These are phyloP conservation scores for Chrysemys picta DNA, from an alignment of 2,113 vertebrate genomes.

Conservation along the genomic window DNA sequence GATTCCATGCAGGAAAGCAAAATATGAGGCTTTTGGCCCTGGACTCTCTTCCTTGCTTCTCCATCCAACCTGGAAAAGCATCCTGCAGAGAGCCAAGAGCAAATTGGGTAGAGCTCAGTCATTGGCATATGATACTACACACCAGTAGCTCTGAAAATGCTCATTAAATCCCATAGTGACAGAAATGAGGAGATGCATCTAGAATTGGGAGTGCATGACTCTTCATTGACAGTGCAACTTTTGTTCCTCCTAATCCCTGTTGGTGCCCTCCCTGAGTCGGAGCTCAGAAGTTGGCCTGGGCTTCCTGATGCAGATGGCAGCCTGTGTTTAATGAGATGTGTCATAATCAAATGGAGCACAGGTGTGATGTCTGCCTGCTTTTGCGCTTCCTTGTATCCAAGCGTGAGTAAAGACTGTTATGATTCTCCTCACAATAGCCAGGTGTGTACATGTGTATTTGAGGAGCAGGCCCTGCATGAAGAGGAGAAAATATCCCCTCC, in stretches of 20 bases:
- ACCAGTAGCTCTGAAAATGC: neutral
- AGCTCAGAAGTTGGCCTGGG: neutral
- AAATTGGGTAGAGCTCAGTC: neutral
- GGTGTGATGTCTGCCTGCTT: neutral
- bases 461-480: accelerated
- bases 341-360: neutral
- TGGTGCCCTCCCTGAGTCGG: neutral
- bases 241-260: neutral
- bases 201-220: neutral
- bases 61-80: no score
- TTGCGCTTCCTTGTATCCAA: neutral
- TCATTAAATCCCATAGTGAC: neutral
- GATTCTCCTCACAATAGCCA: accelerated
- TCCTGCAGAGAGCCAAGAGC: neutral
- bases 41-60: neutral
- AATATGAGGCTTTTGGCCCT: neutral
- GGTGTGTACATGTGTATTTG: accelerated
- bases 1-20: neutral
- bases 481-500: neutral
- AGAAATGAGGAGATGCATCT: neutral
- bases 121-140: neutral
- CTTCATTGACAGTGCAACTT: neutral
- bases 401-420: neutral
- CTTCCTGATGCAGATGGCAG: neutral
- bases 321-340: neutral